These are phyloP conservation scores for Grallaria varia DNA, from an alignment of 2,113 vertebrate species.

Conservation along the genomic window DNA sequence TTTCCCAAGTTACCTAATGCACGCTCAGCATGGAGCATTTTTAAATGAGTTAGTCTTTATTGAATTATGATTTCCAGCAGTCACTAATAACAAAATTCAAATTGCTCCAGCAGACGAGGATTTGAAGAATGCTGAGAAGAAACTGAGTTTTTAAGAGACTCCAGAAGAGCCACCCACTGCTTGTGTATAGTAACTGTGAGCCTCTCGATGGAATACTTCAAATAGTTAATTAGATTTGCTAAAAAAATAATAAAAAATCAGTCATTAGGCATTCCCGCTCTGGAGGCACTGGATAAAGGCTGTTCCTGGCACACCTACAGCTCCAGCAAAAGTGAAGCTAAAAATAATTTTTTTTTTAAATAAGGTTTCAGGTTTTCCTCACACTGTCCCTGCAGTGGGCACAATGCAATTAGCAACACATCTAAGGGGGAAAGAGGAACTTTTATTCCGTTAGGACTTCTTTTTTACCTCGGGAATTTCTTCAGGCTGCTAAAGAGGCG, in stretches of 20 bases:
- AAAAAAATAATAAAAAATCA: slow-evolving; percentile 63
- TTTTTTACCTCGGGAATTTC: slow-evolving; percentile 65
- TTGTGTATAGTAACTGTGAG: slow-evolving; percentile 67
- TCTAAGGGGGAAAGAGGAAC: slow-evolving; percentile 56
- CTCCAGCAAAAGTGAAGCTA: slow-evolving; percentile 57
- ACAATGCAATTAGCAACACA: slow-evolving; percentile 66
- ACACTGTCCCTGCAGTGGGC: slow-evolving; percentile 35
- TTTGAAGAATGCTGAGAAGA: slow-evolving; percentile 75
- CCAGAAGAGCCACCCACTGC: slow-evolving; percentile 74
- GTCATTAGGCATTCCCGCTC: slow-evolving; percentile 65
- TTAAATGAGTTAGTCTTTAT: slow-evolving; percentile 94
- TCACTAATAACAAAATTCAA: slow-evolving; percentile 95
- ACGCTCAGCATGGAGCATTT: slow-evolving; percentile 88
- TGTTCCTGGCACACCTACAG: slow-evolving; percentile 56
- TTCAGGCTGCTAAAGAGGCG: slow-evolving; percentile 64
- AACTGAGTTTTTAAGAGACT: slow-evolving; percentile 75
- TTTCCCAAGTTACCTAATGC: slow-evolving; percentile 81
- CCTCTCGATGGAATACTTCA: slow-evolving; percentile 76
- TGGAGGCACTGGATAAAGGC: slow-evolving; percentile 62
- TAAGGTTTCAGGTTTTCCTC: slow-evolving; percentile 61
- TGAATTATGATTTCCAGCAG: slow-evolving; percentile 93
- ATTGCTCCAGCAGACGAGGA: slow-evolving; percentile 89
- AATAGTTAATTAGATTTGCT: slow-evolving; percentile 81
- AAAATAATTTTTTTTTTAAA: slow-evolving; percentile 13
- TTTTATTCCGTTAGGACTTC: slow-evolving; percentile 60